Conservation (phyloP, 1,140 invertebrate genomes). For the Lepidotrigona ventralis region DNA sequence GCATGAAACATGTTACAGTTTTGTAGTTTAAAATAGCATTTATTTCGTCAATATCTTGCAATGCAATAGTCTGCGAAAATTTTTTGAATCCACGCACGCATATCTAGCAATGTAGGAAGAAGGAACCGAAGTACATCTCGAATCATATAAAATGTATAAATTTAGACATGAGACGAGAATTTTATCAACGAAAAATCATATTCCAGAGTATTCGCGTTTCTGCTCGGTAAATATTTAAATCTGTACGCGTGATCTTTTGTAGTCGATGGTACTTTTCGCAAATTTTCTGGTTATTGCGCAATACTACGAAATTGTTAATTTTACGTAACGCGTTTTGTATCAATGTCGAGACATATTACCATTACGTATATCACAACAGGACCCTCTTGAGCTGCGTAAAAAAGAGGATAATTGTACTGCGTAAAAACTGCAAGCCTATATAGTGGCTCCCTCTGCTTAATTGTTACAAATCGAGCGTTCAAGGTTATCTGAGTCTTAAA, state of each 20-base stretch:
- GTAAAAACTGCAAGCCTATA: conserved; percentile 33
- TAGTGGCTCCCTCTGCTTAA: conserved; percentile 38
- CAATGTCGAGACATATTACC: conserved; percentile 17
- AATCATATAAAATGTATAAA: background rate
- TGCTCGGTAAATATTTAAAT: background rate
- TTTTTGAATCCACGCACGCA: no score
- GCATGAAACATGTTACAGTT: background rate
- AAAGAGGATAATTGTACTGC: conserved; percentile 47
- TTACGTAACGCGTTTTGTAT: conserved; percentile 29
- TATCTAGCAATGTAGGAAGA: no score
- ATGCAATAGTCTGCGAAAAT: background rate
- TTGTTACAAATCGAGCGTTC: background rate
- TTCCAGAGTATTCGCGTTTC: background rate
- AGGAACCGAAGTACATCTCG: no score
- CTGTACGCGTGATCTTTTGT: no score
- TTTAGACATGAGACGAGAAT: background rate
- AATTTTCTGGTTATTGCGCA: conserved; percentile 40
- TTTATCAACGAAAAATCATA: background rate
- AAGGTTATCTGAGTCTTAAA: conserved; percentile 41
- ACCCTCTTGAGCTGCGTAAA: conserved; percentile 28
- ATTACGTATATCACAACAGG: conserved; percentile 12
- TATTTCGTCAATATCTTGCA: no score
- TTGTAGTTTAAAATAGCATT: background rate
- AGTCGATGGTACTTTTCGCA: conserved; percentile 10
- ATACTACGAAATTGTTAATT: conserved; percentile 53